These are phyloP conservation scores for Tineola bisselliella DNA, from an alignment of 2,888 invertebrate species.

Conservation along the genomic window DNA sequence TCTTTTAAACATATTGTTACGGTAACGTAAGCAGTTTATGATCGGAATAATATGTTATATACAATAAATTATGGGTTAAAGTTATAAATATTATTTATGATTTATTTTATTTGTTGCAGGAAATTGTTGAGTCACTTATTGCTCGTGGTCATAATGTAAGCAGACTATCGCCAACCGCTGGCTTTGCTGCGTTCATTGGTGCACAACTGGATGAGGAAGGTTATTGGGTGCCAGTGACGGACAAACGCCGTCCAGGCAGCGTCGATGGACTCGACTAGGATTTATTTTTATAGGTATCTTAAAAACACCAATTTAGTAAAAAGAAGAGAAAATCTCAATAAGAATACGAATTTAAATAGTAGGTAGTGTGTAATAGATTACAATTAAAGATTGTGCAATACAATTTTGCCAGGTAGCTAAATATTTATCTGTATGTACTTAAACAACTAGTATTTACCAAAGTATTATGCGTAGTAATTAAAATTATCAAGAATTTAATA, in stretches of 20 bases:
- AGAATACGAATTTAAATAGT: too few species aligned
- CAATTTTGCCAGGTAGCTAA: neutral
- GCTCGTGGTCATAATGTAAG: conserved; percentile 61
- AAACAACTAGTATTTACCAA: neutral
- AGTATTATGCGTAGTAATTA: neutral
- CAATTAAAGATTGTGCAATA: neutral
- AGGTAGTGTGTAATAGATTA: neutral
- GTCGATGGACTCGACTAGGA: conserved; percentile 21
- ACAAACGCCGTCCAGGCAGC: conserved; percentile 34
- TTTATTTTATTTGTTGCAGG: conserved; percentile 27
- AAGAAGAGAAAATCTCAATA: too few species aligned
- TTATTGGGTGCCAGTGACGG: conserved; percentile 21
- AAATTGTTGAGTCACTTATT: conserved; percentile 48
- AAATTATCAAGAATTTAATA: neutral
- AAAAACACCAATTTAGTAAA: too few species aligned
- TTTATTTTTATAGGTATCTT: conserved; percentile 11
- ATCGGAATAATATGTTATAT: too few species aligned
- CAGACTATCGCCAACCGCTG: conserved; percentile 55
- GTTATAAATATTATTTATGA: too few species aligned
- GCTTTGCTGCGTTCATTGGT: conserved; percentile 73
- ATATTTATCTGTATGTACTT: neutral
- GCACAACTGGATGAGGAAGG: conserved; percentile 53
- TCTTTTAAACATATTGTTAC: too few species aligned
- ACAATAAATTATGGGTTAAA: too few species aligned
- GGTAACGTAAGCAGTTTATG: too few species aligned